Evolutionary conservation across 2,797 vertebrate species (phyloP), one percentile per base, ranked within the genome.

Genomic region (Bucorvus abyssinicus): DNA sequence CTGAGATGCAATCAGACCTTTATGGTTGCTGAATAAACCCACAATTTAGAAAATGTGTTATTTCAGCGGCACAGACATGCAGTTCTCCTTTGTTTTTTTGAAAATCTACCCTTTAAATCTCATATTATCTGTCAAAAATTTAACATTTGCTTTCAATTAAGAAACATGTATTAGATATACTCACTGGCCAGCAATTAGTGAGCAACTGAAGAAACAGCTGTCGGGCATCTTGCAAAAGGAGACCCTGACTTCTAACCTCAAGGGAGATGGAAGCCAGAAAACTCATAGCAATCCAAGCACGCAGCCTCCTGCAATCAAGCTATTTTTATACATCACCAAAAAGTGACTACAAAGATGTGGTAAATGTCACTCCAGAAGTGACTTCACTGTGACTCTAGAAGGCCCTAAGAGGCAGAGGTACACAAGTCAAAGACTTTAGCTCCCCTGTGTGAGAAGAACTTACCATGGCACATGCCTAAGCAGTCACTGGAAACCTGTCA

Each of bases 181-280:
- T 67, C 26, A 59, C 24, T 61, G 49, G 42, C 21, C 68, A 83
- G 71, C 29, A 93, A 67, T 24, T 68, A 64, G 42, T 18, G 36
- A 92, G 30, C 23, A 89, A 82, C 47, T 86, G 65, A 94, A 86
- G 63, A 88, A 97, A 88, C 42, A 88, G 42, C 32, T 86, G 34
- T 56, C 74, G 65, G 57, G 55, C 53, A 68, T 45, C 79, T 65
- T 60, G 22, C 36, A 89, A 89, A 69, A 26, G n/a, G 30, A 77
- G 52, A 79, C 34, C 15, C 17, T 76, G 76, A 69, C 59, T 95
- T 88, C 50, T 67, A 45, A 79, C 32, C 83, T 60, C 40, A 56
- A 79, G n/a, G 36, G 42, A 90, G 8, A 77, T 18, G 21, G 50
- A 91, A 4, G 14, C 32, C 61, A 78, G 38, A 81, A 84, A 86